Conservation (phyloP, 2,797 vertebrate genomes). For the Cryptoblepharus egeriae region DNA sequence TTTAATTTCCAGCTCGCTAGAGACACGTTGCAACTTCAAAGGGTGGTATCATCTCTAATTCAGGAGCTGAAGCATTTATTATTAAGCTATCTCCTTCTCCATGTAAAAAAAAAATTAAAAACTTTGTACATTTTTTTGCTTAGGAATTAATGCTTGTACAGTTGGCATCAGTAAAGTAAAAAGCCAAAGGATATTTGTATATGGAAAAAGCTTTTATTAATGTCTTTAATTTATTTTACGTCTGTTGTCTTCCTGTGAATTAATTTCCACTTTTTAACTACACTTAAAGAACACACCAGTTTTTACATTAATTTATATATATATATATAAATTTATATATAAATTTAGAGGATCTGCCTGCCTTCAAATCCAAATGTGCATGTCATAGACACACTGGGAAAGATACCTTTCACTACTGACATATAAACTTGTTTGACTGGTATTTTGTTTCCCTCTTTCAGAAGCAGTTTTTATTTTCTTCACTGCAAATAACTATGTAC, state of each 20-base stretch:
- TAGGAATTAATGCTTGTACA: slow-evolving; percentile 84
- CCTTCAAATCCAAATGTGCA: neutral
- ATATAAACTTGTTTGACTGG: slow-evolving; percentile 63
- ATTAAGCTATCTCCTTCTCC: slow-evolving; percentile 29
- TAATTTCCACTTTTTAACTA: slow-evolving; percentile 40
- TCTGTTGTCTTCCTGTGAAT: slow-evolving; percentile 75
- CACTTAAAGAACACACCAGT: slow-evolving; percentile 8
- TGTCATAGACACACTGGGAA: slow-evolving; percentile 57
- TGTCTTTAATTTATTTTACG: slow-evolving; percentile 92
- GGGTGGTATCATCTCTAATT: neutral
- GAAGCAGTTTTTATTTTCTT: slow-evolving; percentile 46
- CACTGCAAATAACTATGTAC: slow-evolving; percentile 70
- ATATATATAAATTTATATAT: neutral
- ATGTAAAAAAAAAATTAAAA: slow-evolving; percentile 49
- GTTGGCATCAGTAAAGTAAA: slow-evolving; percentile 74
- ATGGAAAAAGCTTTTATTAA: slow-evolving; percentile 86
- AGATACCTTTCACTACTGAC: slow-evolving; percentile 70
- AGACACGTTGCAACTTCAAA: neutral
- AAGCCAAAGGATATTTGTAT: slow-evolving; percentile 84
- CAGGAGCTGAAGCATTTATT: slow-evolving; percentile 8
- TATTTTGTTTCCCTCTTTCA: slow-evolving; percentile 55
- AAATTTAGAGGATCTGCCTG: slow-evolving; percentile 24
- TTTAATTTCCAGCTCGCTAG: neutral
- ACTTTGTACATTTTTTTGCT: slow-evolving; percentile 61
- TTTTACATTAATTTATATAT: slow-evolving; percentile 26